These are phyloP conservation scores for Chesias legatella DNA, from an alignment of 2,888 invertebrate genomes.

Conservation along the genomic window DNA sequence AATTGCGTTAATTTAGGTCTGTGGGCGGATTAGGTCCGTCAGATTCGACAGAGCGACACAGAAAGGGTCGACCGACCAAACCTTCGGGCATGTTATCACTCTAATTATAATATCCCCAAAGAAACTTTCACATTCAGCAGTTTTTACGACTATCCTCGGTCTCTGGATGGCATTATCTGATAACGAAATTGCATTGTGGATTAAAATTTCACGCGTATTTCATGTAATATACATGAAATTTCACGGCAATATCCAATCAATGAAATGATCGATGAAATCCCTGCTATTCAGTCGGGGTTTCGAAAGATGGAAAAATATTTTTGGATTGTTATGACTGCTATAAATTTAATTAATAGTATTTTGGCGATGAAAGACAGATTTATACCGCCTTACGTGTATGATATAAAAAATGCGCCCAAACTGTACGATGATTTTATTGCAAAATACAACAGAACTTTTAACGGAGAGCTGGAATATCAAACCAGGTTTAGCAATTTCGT, in stretches of 20 bases:
- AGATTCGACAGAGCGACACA: constrained; percentile 38
- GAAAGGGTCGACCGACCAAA: constrained; percentile 50
- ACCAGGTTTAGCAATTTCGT: constrained; percentile 46
- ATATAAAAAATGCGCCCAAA: constrained; percentile 32
- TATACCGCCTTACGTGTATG: constrained; percentile 24
- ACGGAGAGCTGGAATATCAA: constrained; percentile 39
- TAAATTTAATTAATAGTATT: constrained; percentile 21
- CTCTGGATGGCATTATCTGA: constrained; percentile 20
- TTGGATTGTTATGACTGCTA: constrained; percentile 14
- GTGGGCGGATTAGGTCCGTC: constrained; percentile 38
- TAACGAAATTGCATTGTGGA: constrained; percentile 30
- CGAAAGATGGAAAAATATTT: constrained; percentile 25
- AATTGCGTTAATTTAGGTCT: constrained; percentile 27
- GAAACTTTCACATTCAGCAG: constrained; percentile 36
- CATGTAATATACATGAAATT: constrained; percentile 26
- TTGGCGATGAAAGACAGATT: constrained; percentile 10
- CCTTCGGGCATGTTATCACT: constrained; percentile 42
- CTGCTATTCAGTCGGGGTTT: constrained; percentile 16
- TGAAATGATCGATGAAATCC: constrained; percentile 17
- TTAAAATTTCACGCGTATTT: constrained; percentile 40
- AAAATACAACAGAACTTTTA: constrained; percentile 40
- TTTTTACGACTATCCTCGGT: constrained; percentile 33
- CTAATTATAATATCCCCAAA: constrained; percentile 51
- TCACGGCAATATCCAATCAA: constrained; percentile 26
- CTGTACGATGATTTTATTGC: constrained; percentile 34